phyloP scores from a whole-genome alignment of 2,113 vertebrate genomes.

The Acrocephalus arundinaceus region DNA sequence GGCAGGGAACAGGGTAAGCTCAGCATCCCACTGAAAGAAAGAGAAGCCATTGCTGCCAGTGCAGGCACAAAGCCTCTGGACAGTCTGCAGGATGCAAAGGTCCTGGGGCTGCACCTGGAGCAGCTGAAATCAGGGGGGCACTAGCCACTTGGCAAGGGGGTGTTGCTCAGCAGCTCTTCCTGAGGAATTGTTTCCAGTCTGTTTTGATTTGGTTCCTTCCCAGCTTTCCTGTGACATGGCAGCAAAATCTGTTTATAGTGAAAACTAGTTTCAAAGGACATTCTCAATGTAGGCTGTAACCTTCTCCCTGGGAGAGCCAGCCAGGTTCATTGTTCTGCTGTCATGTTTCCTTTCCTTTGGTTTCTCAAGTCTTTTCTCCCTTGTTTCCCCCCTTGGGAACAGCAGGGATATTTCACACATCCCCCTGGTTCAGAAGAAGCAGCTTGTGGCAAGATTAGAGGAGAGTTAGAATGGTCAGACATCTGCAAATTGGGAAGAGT shows the following conservation, averaged over 20 bases:
- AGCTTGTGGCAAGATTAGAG: slow-evolving; percentile 9
- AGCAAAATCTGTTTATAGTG: slow-evolving; percentile 64
- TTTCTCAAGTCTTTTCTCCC: slow-evolving; percentile 65
- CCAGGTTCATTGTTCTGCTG: slow-evolving; percentile 66
- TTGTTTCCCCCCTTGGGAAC: slow-evolving; percentile 60
- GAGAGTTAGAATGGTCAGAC: neutral
- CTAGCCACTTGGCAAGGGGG: slow-evolving; percentile 1
- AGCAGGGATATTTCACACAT: slow-evolving; percentile 42
- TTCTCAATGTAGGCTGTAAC: slow-evolving; percentile 59
- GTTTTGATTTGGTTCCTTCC: slow-evolving; percentile 65
- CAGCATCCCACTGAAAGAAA: neutral
- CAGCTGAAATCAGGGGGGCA: slow-evolving; percentile 20
- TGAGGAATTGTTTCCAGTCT: slow-evolving; percentile 62
- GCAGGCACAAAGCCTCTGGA: slow-evolving; percentile 4
- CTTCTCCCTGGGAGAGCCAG: slow-evolving; percentile 56
- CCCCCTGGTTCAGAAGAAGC: neutral
- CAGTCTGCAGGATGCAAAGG: neutral
- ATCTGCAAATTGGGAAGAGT: neutral
- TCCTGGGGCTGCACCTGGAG: neutral
- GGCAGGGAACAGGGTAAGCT: neutral
- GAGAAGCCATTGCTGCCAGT: neutral
- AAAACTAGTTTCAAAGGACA: slow-evolving; percentile 60
- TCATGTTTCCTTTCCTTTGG: slow-evolving; percentile 66
- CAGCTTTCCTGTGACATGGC: slow-evolving; percentile 67
- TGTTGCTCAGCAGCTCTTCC: slow-evolving; percentile 49